phyloP scores from a whole-genome alignment of 2,888 invertebrate species.

The Balanococcus diminutus region DNA sequence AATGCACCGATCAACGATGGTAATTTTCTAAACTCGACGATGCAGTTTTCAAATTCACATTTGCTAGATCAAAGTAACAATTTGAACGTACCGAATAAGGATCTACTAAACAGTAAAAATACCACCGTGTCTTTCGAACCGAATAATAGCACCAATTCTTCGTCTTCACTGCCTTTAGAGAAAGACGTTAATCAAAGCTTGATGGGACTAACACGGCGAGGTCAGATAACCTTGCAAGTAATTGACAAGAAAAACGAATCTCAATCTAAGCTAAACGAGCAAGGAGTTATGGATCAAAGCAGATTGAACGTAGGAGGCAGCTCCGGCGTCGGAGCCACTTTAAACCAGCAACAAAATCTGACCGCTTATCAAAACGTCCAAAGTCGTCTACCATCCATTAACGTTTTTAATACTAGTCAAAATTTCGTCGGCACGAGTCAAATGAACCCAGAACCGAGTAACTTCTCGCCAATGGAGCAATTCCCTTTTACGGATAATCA shows the following conservation, averaged over 20 bases:
- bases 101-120: background rate
- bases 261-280: background rate
- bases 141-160: background rate
- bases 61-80: background rate
- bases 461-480: background rate
- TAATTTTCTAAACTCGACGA: background rate
- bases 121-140: background rate
- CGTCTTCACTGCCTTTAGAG: background rate
- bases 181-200: conserved; percentile 46
- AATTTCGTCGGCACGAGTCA: conserved; percentile 31
- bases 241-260: conserved; percentile 42
- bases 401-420: conserved; percentile 43
- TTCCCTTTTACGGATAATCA: background rate
- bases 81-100: background rate
- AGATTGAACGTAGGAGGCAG: background rate
- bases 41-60: background rate
- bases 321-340: background rate
- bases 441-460: background rate
- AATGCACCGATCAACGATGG: background rate
- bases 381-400: conserved; percentile 45
- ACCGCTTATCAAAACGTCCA: background rate
- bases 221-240: conserved; percentile 36
- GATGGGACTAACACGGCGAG: conserved; percentile 27
- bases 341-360: background rate
- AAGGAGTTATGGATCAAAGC: background rate